Percentiles rank a stretch among this genome's conserved stretches.
These are phyloP conservation scores for Herpetotheres cachinnans DNA, from an alignment of 2,113 vertebrate genomes.

Conservation along the genomic window DNA sequence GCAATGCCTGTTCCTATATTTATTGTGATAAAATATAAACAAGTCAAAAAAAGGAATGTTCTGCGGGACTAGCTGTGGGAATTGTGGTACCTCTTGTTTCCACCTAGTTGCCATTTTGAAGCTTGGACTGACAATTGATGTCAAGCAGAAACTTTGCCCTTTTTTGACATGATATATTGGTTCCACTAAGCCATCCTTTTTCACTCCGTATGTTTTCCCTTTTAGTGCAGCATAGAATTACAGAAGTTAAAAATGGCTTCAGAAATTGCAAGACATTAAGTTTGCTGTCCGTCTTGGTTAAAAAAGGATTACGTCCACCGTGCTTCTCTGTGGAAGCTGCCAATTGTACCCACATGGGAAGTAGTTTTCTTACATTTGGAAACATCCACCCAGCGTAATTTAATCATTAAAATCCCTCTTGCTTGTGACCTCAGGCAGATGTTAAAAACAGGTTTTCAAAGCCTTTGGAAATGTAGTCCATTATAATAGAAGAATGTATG, in stretches of 20 bases:
- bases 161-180: neutral
- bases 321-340: neutral
- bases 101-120: neutral
- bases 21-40: neutral
- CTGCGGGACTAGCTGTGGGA: neutral
- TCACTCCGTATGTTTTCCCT: neutral
- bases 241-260: neutral
- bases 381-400: neutral
- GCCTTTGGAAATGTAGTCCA: neutral
- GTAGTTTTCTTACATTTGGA: neutral
- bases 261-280: neutral
- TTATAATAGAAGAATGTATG: neutral
- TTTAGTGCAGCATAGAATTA: neutral
- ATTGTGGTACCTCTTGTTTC: neutral
- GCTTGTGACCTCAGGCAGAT: neutral
- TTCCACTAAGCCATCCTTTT: neutral
- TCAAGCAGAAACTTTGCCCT: neutral
- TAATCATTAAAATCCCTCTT: slow-evolving; percentile 23
- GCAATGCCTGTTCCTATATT: neutral
- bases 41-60: neutral
- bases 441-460: slow-evolving; percentile 7
- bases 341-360: neutral
- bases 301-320: neutral
- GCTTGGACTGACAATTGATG: neutral
- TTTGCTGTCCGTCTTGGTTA: neutral